phyloP scores from a whole-genome alignment of 2,113 vertebrate species.

The Lichenostomus cassidix region DNA sequence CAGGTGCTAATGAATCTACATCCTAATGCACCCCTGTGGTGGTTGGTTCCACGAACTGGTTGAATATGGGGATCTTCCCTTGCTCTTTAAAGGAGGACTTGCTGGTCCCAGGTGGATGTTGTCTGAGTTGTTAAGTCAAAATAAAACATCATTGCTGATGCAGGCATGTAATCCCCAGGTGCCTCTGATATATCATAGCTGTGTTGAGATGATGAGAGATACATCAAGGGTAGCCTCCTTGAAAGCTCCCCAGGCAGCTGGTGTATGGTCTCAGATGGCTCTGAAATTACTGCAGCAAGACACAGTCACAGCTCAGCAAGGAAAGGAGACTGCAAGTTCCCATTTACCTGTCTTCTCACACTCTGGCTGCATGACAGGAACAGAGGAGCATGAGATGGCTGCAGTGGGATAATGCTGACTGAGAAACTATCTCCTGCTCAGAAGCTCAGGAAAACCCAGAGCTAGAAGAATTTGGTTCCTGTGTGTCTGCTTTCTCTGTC shows the following conservation, averaged over 20 bases:
- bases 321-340: neutral
- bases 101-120: neutral
- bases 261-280: neutral
- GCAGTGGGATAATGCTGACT: fast-evolving
- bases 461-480: neutral
- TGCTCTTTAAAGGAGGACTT: neutral
- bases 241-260: neutral
- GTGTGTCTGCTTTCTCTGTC: fast-evolving
- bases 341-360: neutral
- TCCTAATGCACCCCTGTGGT: neutral
- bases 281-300: neutral
- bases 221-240: neutral
- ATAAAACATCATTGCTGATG: neutral
- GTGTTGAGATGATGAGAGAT: neutral
- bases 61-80: neutral
- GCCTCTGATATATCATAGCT: neutral
- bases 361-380: neutral
- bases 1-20: neutral
- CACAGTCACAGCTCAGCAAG: neutral
- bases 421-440: neutral
- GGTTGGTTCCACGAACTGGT: neutral
- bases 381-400: fast-evolving
- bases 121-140: neutral
- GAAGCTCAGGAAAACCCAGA: neutral
- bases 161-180: fast-evolving